Conservation (phyloP, 2,888 invertebrate genomes). For the Chorisops tibialis region DNA sequence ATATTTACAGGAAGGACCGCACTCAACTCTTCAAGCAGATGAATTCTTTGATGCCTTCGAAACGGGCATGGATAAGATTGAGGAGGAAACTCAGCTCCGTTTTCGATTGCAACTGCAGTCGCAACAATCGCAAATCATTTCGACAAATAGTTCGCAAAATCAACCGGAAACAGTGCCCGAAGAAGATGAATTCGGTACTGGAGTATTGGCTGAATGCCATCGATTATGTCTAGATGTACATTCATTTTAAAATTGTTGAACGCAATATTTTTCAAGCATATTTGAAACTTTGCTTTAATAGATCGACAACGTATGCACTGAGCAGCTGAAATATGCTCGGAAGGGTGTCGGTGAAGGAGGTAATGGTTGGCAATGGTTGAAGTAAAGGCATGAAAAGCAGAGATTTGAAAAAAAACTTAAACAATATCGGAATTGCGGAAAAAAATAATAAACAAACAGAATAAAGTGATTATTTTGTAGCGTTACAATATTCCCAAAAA, state of each 20-base stretch:
- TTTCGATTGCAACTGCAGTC: conserved; percentile 51
- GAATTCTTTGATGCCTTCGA: conserved; percentile 99
- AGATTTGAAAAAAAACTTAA: no score
- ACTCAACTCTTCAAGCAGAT: conserved; percentile 93
- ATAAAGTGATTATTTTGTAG: no score
- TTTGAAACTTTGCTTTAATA: conserved; percentile 44
- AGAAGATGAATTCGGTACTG: conserved; percentile 50
- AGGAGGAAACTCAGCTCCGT: conserved; percentile 76
- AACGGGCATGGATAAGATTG: conserved; percentile 93
- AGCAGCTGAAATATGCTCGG: conserved; percentile 86
- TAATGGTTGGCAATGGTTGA: conserved; percentile 94
- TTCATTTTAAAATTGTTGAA: not conserved
- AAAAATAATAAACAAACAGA: no score
- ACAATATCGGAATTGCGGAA: no score
- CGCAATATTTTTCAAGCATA: no score
- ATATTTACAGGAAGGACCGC: conserved; percentile 86
- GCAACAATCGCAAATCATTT: conserved; percentile 41
- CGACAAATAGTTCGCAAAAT: conserved; percentile 37
- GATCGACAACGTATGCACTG: conserved; percentile 83
- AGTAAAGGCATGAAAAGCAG: no score
- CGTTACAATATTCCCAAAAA: no score
- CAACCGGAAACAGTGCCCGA: conserved; percentile 40
- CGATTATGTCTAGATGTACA: conserved; percentile 77
- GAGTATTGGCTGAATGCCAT: conserved; percentile 57
- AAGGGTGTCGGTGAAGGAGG: conserved; percentile 73